phyloP scores from a whole-genome alignment of 1,140 invertebrate species.

The Colletes gigas region DNA sequence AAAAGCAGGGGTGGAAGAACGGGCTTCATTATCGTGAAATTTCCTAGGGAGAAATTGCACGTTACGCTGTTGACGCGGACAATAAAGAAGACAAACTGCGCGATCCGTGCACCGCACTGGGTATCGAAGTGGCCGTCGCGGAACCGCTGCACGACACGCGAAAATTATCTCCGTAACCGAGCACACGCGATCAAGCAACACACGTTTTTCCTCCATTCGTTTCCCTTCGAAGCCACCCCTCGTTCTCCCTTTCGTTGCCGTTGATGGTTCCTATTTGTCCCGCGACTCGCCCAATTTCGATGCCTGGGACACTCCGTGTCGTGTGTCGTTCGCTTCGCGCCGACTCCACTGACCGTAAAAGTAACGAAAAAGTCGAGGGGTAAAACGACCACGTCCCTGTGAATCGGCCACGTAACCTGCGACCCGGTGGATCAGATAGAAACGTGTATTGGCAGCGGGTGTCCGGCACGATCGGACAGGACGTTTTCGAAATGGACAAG shows the following conservation, averaged over 20 bases:
- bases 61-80: slow-evolving; percentile 47
- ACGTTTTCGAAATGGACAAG: slow-evolving; percentile 7
- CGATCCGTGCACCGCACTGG: slow-evolving; percentile 66
- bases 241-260: not conserved
- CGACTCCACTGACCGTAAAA: slow-evolving; percentile 23
- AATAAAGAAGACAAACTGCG: slow-evolving; percentile 70
- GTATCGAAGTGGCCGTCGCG: slow-evolving; percentile 67
- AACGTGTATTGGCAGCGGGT: not conserved
- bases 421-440: not conserved
- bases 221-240: not conserved
- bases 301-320: slow-evolving; percentile 13
- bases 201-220: slow-evolving; percentile 20
- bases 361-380: slow-evolving; percentile 30
- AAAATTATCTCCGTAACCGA: slow-evolving; percentile 68
- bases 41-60: slow-evolving; percentile 28
- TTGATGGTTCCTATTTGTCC: too few species aligned
- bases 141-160: slow-evolving; percentile 66
- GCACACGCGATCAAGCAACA: slow-evolving; percentile 70
- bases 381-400: not conserved
- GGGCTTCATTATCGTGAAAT: slow-evolving; percentile 27
- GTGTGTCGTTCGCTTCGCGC: slow-evolving; percentile 3
- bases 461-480: not conserved
- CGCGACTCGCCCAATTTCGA: slow-evolving; percentile 25
- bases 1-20: not conserved
- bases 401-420: slow-evolving; percentile 6